A percentile compares a stretch with the other conserved stretches of the same genome.
phyloP scores from a whole-genome alignment of 2,113 vertebrate genomes.

The Equus quagga region DNA sequence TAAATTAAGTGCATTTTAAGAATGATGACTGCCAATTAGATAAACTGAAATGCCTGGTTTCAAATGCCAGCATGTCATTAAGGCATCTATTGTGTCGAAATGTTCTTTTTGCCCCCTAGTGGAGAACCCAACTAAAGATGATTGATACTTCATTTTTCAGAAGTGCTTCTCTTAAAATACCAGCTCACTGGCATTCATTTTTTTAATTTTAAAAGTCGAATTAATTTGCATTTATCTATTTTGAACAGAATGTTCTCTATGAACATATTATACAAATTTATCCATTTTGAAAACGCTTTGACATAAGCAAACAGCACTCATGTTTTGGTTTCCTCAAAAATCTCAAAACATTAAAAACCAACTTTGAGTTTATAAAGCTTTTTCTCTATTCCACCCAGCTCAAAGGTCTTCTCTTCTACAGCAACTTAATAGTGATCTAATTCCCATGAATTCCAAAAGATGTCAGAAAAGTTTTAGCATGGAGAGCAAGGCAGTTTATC shows the following conservation, averaged over 20 bases:
- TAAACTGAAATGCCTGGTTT: not conserved
- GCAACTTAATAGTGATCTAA: not conserved
- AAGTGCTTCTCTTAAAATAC: not conserved
- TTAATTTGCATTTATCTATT: slow-evolving; percentile 58
- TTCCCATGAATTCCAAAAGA: slow-evolving; percentile 30
- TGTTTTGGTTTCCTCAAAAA: slow-evolving; percentile 54
- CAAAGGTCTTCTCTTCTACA: not conserved
- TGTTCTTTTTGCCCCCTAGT: slow-evolving; percentile 79
- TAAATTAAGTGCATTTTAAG: slow-evolving; percentile 9
- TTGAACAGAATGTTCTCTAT: slow-evolving; percentile 59
- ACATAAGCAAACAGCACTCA: not conserved
- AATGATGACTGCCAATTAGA: slow-evolving; percentile 5
- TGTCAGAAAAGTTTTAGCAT: slow-evolving; percentile 50
- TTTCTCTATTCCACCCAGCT: not conserved
- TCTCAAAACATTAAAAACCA: slow-evolving; percentile 64
- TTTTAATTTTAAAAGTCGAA: slow-evolving; percentile 32
- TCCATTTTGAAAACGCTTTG: slow-evolving; percentile 52
- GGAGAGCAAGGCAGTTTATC: slow-evolving; percentile 22
- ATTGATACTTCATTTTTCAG: not conserved
- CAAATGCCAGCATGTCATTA: not conserved
- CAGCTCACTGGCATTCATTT: not conserved
- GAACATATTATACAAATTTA: slow-evolving; percentile 30
- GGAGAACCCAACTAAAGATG: slow-evolving; percentile 57
- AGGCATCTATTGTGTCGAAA: not conserved
- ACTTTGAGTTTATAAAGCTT: slow-evolving; percentile 48